Base-by-base conservation (phyloP, 2,888 invertebrate species). In the Callimorpha dominula region DNA sequence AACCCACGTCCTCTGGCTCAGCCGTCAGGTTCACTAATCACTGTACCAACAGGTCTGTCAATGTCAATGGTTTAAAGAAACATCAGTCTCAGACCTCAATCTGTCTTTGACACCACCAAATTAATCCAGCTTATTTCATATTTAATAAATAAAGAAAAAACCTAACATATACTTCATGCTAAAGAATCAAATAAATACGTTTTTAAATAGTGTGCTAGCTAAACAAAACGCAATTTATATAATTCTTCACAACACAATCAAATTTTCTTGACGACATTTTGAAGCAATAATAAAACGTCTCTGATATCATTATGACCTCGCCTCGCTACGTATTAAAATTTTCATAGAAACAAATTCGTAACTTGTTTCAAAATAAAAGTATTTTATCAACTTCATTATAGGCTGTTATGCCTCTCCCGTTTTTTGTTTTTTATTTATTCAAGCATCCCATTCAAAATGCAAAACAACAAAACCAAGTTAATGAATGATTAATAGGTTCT, bases 401-500 rank as follows among this genome's bases (percentile, higher is more conserved):
- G n/a, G n/a, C 63, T 40, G n/a, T 62, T 17, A 57, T 43, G 42
- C 20, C 50, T 50, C 40, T 20, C 20, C 42, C 31, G 63, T 69
- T 52, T 57, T 60, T 31, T 15, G 31, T n/a, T 54, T 52, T 43
- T 31, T 64, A 70, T 64, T 64, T 54, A 43, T 70, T 64, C 31
- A 43, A 54, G 43, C 42, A 52, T 15, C 4, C n/a, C 17, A 17
- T 54, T 46, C 15, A 57, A 67, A 50, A 67, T 63, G 67, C 62
- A 63, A 72, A 72, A 20, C 62, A 43, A 6, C 31, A 50, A 65
- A 60, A 63, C 66, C 67, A 67, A 67, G 20, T 50, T 67, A 40
- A 63, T 71, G 62, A 62, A 71, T 54, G 14, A 31, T 70, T 71
- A 57, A 65, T 65, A 57, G 46, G 20, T 43, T 71, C 17, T 7